Conservation (phyloP, 2,113 vertebrate species). For the Chitala chitala region DNA sequence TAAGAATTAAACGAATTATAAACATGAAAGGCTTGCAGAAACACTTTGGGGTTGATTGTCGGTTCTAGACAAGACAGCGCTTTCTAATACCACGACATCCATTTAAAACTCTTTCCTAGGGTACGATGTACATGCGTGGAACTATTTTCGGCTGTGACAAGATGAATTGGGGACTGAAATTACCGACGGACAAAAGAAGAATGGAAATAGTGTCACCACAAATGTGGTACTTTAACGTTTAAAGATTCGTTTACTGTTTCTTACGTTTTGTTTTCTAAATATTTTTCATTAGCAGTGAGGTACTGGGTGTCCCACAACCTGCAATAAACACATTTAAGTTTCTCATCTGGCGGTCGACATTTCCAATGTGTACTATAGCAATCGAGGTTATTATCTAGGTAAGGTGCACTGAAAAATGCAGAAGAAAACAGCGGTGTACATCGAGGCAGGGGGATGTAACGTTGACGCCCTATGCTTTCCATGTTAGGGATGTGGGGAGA, state of each 20-base stretch:
- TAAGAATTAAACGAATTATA: too few relatives aligned
- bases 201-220: background rate
- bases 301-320: too few relatives aligned
- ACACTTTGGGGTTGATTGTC: too few relatives aligned
- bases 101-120: too few relatives aligned
- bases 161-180: constrained; percentile 7
- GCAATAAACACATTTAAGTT: too few relatives aligned
- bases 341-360: background rate
- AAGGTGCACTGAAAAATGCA: background rate
- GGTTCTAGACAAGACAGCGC: too few relatives aligned
- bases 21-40: too few relatives aligned
- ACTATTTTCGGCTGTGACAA: background rate
- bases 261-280: too few relatives aligned
- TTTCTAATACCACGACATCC: too few relatives aligned
- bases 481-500: constrained; percentile 22
- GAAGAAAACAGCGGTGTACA: background rate
- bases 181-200: constrained; percentile 1
- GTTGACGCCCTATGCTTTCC: background rate
- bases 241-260: too few relatives aligned
- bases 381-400: background rate
- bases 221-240: too few relatives aligned
- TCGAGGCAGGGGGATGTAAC: background rate
- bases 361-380: background rate
- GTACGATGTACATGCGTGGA: background rate
- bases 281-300: too few relatives aligned